phyloP scores from a whole-genome alignment of 2,888 invertebrate genomes.

The Heliconius cydno region DNA sequence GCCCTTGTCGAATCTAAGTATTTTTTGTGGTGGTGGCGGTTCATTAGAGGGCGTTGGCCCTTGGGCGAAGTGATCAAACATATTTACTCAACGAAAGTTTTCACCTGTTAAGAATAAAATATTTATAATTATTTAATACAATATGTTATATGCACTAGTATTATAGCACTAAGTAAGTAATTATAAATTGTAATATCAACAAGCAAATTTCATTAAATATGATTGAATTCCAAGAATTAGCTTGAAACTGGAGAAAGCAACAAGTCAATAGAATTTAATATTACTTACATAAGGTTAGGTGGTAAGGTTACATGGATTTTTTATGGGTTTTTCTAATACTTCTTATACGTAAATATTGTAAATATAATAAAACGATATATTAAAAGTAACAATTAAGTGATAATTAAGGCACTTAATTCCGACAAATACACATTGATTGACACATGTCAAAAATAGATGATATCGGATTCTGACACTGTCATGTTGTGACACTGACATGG shows the following conservation, averaged over 20 bases:
- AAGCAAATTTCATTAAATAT: not conserved
- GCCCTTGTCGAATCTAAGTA: slow-evolving; percentile 87
- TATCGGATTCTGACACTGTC: not conserved
- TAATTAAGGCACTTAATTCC: slow-evolving; percentile 13
- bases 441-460: not conserved
- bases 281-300: slow-evolving; percentile 2
- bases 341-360: not conserved
- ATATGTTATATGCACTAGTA: not conserved
- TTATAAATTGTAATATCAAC: not conserved
- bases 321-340: not conserved
- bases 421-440: not conserved
- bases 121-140: not conserved
- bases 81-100: slow-evolving; percentile 46
- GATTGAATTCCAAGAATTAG: not conserved
- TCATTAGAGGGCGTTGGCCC: slow-evolving; percentile 52
- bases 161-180: not conserved
- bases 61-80: slow-evolving; percentile 67
- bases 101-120: slow-evolving; percentile 25
- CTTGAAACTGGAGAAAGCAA: not conserved
- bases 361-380: not conserved
- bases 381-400: not conserved
- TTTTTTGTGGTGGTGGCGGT: slow-evolving; percentile 83
- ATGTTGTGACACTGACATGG: not conserved
- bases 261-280: not conserved
- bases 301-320: not conserved